phyloP scores from a whole-genome alignment of 2,797 vertebrate species.

The Sebastiscus tertius region DNA sequence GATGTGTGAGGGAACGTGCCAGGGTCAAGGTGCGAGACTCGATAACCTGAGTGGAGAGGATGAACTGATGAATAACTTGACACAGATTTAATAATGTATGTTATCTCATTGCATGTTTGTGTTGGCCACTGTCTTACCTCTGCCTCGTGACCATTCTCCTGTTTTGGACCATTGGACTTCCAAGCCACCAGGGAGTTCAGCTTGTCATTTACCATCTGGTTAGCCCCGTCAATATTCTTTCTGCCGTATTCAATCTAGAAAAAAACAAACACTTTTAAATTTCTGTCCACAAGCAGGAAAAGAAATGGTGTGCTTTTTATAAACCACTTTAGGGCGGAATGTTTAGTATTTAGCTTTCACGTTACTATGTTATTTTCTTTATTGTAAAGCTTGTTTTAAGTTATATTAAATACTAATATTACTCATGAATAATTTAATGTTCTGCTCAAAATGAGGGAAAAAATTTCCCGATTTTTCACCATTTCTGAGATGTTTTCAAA shows the following conservation, averaged over 20 bases:
- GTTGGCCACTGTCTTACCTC: constrained; percentile 62
- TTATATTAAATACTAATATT: no score
- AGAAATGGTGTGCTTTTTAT: neutral
- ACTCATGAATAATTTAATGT: no score
- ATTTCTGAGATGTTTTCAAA: no score
- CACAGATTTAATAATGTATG: neutral
- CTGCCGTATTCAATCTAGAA: constrained; percentile 89
- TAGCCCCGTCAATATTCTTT: constrained; percentile 87
- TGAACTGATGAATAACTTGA: neutral
- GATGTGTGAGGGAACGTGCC: constrained; percentile 87
- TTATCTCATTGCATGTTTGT: neutral
- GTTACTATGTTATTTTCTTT: neutral
- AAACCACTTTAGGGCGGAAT: neutral
- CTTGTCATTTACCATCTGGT: constrained; percentile 87
- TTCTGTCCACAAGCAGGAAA: neutral
- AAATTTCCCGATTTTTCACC: no score
- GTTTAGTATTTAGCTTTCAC: neutral
- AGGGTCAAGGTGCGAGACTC: constrained; percentile 90
- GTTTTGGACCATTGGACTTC: constrained; percentile 76
- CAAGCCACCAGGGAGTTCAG: constrained; percentile 84
- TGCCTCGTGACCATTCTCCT: constrained; percentile 69
- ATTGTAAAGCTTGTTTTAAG: neutral
- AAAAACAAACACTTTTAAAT: constrained; percentile 5
- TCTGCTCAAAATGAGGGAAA: no score
- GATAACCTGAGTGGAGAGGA: constrained; percentile 78